Base-by-base conservation (phyloP, 2,113 vertebrate species). In the Gyps fulvus region DNA sequence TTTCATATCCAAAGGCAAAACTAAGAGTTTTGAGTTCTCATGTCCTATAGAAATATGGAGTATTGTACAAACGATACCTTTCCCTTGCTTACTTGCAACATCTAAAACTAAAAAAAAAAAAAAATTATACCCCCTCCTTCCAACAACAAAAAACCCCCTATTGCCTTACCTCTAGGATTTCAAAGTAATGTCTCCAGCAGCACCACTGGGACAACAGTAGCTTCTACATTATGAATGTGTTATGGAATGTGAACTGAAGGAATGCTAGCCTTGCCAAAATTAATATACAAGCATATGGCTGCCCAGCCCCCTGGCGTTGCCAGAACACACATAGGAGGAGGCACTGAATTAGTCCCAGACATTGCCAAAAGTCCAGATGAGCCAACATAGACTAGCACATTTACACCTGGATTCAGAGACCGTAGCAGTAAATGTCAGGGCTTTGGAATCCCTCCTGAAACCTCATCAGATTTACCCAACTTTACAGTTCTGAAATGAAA, bases 401-500 rank as follows among this genome's bases (percentile, higher is more conserved):
- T 95, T 92, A 93, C 83, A 95, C 89, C 95, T 93, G 94, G 71
- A 92, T 85, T 79, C 89, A 77, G 72, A 90, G 34, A 90, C 79
- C 77, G 8, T 7, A 79, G 86, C 61, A 87, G 61, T 76, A 93
- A 95, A 95, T 74, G 71, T 81, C 87, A 95, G 29, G 31, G 45
- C 6, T 89, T 94, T 94, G 87, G 93, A 96, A 93, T 77, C 12
- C 26, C 57, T 95, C 66, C 89, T 81, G 79, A 96, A 95, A 82
- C 25, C 47, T 87, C 52, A 54, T 63, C 79, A 69, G 49, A 83
- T 43, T 58, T 80, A 79, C n/a, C 21, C 76, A 95, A 25, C 23
- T 88, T 83, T 62, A 74, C 29, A 72, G 69, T 36, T 81, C 45
- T 86, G 63, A 91, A 94, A 83, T 71, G 32, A 92, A 93, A 90